Evolutionary conservation across 1,140 invertebrate genomes (phyloP), one percentile per base, ranked within the genome.

Genomic region (Spodoptera litura): DNA sequence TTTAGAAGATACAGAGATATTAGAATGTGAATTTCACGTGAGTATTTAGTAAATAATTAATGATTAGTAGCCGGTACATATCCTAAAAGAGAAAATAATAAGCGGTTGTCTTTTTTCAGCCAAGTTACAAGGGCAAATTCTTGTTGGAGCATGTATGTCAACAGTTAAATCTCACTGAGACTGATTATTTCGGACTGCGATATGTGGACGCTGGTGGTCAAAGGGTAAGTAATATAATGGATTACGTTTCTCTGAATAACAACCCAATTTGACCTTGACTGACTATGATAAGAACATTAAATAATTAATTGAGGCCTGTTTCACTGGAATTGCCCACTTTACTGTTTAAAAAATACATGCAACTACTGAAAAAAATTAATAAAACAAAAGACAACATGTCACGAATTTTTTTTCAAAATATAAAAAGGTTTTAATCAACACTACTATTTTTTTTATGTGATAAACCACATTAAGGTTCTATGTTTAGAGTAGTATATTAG

Each of bases 21-120:
- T 99, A 87, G 97, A 99, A 95, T 98, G 98, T 94, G 98, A 99
- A 96, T 99, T 99, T 96, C 98, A 98, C 96, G 98, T 99, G 95
- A 96, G 95, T 94, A 74, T 51, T 6, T 52, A 4, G 27, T 52
- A 53, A 76, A 52, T 58, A 35, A 64, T 44, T 52, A 12, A 52
- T 52, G 15, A 3, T 64, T 72, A 12, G 56, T 25, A 20, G 62
- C 20, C 38, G 10, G 31, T 44, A 15, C 53, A n/a, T 44, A 70
- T 56, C 20, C 81, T 81, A 61, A 82, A 74, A 81, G 38, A 59
- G 20, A 1, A 20, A 20, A 20, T 20, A 20, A 20, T 20, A 20
- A 20, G 62, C 77, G 58, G 15, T 44, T 52, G 68, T 87, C 86
- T 49, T 78, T 81, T 96, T 97, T 64, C 95, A 99, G 99, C 97